Percentiles rank a stretch among this genome's conserved stretches.
Conservation (phyloP, 2,113 vertebrate species). For the Ammodramus savannarum region DNA sequence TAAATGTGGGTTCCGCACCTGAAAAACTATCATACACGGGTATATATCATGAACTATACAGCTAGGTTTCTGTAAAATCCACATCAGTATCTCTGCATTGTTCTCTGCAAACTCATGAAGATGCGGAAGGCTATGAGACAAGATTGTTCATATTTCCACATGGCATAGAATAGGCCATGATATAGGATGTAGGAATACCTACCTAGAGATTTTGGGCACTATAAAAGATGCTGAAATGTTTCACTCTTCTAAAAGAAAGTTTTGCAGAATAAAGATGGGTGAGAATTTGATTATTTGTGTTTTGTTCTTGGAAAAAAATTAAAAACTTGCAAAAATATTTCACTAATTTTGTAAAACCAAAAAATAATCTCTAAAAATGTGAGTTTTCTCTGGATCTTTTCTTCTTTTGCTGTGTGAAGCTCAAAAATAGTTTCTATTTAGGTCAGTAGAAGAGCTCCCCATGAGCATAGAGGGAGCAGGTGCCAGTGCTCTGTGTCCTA, state of each 20-base stretch:
- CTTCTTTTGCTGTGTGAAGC: background rate
- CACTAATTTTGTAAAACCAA: background rate
- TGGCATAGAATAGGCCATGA: background rate
- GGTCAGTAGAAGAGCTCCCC: background rate
- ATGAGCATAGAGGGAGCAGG: background rate
- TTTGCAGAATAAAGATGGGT: background rate
- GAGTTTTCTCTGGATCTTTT: background rate
- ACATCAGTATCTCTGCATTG: background rate
- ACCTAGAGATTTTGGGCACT: background rate
- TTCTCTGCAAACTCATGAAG: background rate
- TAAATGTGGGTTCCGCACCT: background rate
- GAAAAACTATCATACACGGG: background rate
- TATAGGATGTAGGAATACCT: background rate
- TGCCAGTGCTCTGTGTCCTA: background rate
- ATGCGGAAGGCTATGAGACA: background rate
- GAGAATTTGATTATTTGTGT: background rate
- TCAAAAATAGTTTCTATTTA: background rate
- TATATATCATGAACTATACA: background rate
- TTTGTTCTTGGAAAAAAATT: background rate
- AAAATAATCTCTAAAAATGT: background rate
- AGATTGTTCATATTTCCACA: background rate
- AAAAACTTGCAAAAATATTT: background rate
- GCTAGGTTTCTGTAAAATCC: background rate
- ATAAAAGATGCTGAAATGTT: background rate
- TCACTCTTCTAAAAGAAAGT: background rate